Conservation (phyloP, 2,113 vertebrate genomes). For the Octodon degus region DNA sequence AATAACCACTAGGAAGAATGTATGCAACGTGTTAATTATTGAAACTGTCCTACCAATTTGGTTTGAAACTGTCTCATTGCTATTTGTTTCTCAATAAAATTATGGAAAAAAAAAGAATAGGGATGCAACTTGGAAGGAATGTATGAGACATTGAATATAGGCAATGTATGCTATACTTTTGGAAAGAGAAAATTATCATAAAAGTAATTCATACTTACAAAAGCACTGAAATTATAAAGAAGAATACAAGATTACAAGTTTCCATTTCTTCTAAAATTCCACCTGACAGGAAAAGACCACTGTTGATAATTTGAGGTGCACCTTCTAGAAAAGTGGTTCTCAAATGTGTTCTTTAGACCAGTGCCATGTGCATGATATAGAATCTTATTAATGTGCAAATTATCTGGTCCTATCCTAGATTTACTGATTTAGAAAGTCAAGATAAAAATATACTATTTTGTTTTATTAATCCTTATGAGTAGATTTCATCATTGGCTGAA, state of each 20-base stretch:
- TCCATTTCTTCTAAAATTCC: neutral
- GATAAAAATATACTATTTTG: neutral
- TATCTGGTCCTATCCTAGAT: neutral
- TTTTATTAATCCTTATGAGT: conserved; percentile 18
- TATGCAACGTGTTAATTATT: too few species aligned
- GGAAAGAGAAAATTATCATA: neutral
- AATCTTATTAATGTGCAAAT: neutral
- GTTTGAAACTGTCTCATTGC: too few species aligned
- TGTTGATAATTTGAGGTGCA: neutral
- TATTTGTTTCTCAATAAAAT: too few species aligned
- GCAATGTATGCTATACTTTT: neutral
- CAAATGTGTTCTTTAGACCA: neutral
- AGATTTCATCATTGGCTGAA: conserved; percentile 23
- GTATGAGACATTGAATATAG: neutral
- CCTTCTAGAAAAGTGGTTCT: conserved; percentile 13
- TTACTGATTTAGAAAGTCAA: conserved; percentile 1
- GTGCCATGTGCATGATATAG: neutral
- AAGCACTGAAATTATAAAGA: neutral
- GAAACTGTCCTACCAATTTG: too few species aligned
- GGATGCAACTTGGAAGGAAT: neutral
- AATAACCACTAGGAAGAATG: too few species aligned
- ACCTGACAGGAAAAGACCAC: neutral
- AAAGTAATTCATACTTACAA: neutral
- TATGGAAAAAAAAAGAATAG: neutral
- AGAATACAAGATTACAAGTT: neutral